Percentiles rank a stretch among this genome's conserved stretches.
phyloP scores from a whole-genome alignment of 2,113 vertebrate species.

The Cyanistes caeruleus region DNA sequence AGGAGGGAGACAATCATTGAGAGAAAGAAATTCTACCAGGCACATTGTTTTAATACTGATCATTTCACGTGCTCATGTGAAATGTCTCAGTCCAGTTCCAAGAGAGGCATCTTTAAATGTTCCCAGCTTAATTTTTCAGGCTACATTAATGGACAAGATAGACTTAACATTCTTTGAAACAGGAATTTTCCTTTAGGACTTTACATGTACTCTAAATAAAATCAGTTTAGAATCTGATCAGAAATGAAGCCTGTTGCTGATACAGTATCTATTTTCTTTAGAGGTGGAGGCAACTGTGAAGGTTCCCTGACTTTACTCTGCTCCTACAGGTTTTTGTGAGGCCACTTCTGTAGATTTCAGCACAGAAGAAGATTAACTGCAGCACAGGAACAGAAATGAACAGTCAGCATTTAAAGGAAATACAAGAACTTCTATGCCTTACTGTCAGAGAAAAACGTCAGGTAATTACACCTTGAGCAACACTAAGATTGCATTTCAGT shows the following conservation, averaged over 20 bases:
- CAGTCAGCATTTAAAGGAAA: background rate
- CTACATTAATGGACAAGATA: background rate
- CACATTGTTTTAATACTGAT: background rate
- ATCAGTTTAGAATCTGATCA: background rate
- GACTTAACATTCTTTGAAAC: background rate
- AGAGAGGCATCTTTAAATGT: background rate
- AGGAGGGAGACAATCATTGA: background rate
- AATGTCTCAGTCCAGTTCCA: background rate
- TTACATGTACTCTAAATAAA: background rate
- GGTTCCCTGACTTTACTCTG: background rate
- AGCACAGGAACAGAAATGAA: slow-evolving; percentile 1
- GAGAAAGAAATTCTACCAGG: background rate
- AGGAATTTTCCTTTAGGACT: background rate
- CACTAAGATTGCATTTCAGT: background rate
- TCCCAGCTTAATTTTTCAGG: background rate
- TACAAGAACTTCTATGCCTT: background rate
- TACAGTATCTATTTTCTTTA: background rate
- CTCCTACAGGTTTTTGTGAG: background rate
- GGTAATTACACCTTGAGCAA: background rate
- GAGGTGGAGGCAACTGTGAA: background rate
- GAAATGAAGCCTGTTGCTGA: background rate
- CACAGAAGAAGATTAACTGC: background rate
- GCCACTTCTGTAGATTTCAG: background rate
- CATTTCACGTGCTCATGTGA: background rate
- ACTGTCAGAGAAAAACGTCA: slow-evolving; percentile 2